Evolutionary conservation across 2,888 invertebrate genomes (phyloP).

Genomic region (Elysia crispata): DNA sequence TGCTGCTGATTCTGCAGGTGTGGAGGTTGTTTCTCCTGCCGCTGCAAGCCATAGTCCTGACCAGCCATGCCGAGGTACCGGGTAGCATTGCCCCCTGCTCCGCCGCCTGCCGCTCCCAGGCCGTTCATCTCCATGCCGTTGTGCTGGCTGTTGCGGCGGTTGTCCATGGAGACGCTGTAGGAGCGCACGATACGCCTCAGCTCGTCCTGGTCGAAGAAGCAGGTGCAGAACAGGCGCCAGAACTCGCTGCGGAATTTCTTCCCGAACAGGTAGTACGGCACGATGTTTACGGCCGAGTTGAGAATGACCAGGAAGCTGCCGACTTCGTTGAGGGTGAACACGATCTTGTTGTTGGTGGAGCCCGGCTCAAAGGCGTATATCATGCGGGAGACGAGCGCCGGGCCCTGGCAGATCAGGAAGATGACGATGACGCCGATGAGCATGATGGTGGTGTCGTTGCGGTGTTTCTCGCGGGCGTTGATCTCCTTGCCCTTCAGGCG

Average conservation of each 20-base stretch:
- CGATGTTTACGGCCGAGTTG: slow-evolving; percentile 77
- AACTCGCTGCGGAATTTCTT: slow-evolving; percentile 74
- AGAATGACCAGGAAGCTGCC: slow-evolving; percentile 75
- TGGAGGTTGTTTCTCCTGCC: not conserved
- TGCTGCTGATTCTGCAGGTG: not conserved
- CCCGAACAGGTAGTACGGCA: slow-evolving; percentile 78
- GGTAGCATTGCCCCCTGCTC: not conserved
- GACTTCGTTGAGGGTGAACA: slow-evolving; percentile 74
- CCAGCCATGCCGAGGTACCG: not conserved
- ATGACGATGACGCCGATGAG: slow-evolving; percentile 76
- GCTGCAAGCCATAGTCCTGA: not conserved
- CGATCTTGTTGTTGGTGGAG: slow-evolving; percentile 49
- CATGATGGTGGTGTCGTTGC: slow-evolving; percentile 77
- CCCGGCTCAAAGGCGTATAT: slow-evolving; percentile 72
- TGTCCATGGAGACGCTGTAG: slow-evolving; percentile 66
- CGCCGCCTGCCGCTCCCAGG: not conserved
- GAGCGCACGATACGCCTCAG: slow-evolving; percentile 61
- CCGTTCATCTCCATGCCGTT: slow-evolving; percentile 53
- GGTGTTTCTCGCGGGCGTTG: slow-evolving; percentile 72
- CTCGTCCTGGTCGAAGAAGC: slow-evolving; percentile 65
- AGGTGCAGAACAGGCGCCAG: slow-evolving; percentile 72
- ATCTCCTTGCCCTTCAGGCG: slow-evolving; percentile 70
- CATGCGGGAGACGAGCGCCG: slow-evolving; percentile 75
- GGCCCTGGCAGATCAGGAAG: slow-evolving; percentile 77
- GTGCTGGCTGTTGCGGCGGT: slow-evolving; percentile 52